These are phyloP conservation scores for Hirundo rustica DNA, from an alignment of 2,797 vertebrate genomes.

Conservation along the genomic window DNA sequence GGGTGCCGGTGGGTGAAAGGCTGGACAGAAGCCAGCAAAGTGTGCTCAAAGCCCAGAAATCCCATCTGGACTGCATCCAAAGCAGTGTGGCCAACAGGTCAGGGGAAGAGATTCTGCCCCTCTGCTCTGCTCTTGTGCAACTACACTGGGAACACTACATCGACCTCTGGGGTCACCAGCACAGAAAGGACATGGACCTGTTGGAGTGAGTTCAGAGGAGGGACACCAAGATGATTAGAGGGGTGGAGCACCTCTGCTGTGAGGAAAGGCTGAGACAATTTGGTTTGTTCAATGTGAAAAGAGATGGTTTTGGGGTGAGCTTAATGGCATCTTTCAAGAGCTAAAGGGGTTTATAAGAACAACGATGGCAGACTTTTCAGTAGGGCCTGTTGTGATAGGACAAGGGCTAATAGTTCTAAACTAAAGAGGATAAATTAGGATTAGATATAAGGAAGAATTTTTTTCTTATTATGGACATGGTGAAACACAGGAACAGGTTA, in stretches of 20 bases:
- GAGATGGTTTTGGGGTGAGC: not conserved
- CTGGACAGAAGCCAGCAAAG: not conserved
- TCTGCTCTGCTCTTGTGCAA: not conserved
- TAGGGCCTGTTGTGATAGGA: rapidly evolving
- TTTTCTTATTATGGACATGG: rapidly evolving
- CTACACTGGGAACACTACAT: not conserved
- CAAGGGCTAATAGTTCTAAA: not conserved
- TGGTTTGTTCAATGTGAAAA: rapidly evolving
- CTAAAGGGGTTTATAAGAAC: not conserved
- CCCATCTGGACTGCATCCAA: not conserved
- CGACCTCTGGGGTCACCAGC: not conserved
- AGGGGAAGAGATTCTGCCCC: not conserved
- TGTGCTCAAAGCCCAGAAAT: not conserved
- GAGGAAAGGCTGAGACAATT: not conserved
- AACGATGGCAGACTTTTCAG: not conserved
- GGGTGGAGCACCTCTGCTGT: not conserved
- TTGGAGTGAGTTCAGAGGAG: not conserved
- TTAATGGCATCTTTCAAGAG: not conserved
- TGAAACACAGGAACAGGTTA: not conserved
- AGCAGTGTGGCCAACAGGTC: rapidly evolving
- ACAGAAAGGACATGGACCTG: not conserved
- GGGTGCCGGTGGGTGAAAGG: not conserved
- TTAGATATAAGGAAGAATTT: not conserved
- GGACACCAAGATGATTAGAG: not conserved
- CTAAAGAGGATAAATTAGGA: not conserved